phyloP scores from a whole-genome alignment of 2,888 invertebrate genomes.

The Hydroisotoma schaefferi region DNA sequence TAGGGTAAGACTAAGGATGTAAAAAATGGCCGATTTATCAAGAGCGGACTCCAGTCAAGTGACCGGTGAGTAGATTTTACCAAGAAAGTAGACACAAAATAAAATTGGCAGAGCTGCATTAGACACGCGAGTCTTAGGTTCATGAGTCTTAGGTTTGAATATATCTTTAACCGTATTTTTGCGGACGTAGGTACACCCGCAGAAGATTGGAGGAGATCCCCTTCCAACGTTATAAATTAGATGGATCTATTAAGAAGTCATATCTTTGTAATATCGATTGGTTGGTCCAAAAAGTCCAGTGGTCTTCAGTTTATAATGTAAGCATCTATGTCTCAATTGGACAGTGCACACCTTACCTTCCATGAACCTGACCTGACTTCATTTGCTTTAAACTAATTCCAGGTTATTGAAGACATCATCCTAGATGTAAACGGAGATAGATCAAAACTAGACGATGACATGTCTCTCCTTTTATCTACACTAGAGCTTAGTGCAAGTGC shows the following conservation, averaged over 20 bases:
- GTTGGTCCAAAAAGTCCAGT: slow-evolving; percentile 75
- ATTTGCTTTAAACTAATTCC: not conserved
- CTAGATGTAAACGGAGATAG: slow-evolving; percentile 52
- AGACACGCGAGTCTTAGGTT: no score
- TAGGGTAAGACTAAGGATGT: no score
- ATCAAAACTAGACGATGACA: slow-evolving; percentile 52
- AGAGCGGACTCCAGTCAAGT: no score
- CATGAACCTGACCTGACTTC: not conserved
- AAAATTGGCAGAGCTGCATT: no score
- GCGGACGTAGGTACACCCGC: slow-evolving; percentile 75
- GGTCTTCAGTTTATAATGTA: slow-evolving; percentile 67
- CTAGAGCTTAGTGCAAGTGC: slow-evolving; percentile 69
- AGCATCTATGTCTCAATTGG: slow-evolving; percentile 13
- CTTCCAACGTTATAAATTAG: slow-evolving; percentile 66
- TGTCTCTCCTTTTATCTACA: slow-evolving; percentile 64
- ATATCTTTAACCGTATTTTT: no score
- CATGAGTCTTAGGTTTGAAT: no score
- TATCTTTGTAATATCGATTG: slow-evolving; percentile 67
- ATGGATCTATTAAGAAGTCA: slow-evolving; percentile 57
- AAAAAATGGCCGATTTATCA: no score
- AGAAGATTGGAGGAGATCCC: slow-evolving; percentile 79
- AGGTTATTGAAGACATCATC: slow-evolving; percentile 70
- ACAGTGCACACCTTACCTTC: not conserved
- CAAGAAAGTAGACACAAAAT: no score
- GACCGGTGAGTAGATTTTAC: no score